phyloP scores from a whole-genome alignment of 2,797 vertebrate species.

The Myotis findleyi region DNA sequence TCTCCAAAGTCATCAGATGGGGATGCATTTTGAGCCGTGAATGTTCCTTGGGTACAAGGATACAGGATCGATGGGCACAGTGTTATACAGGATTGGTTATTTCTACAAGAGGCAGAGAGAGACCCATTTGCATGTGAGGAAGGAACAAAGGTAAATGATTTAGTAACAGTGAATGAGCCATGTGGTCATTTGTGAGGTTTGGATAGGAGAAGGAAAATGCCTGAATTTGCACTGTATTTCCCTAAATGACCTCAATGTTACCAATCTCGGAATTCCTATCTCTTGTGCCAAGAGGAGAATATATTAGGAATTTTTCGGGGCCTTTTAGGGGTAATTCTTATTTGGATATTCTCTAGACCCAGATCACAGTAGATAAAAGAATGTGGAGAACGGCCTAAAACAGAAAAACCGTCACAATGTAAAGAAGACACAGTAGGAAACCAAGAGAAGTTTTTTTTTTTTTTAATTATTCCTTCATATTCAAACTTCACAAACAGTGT shows the following conservation, averaged over 20 bases:
- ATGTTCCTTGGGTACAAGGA: neutral
- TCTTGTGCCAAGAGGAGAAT: neutral
- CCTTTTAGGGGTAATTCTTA: neutral
- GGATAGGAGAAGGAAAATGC: neutral
- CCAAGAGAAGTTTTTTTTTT: constrained; percentile 84
- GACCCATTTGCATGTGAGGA: neutral
- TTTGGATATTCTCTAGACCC: neutral
- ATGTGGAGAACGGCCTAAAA: neutral
- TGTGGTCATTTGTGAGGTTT: neutral
- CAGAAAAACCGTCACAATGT: neutral
- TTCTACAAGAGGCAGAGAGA: neutral
- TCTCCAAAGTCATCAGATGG: neutral
- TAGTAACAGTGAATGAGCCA: neutral
- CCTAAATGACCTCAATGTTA: neutral
- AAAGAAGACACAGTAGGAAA: constrained; percentile 69
- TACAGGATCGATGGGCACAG: neutral
- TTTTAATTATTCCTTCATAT: constrained; percentile 99
- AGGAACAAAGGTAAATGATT: neutral
- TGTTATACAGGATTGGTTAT: neutral
- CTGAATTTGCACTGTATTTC: neutral
- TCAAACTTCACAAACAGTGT: constrained; percentile 99
- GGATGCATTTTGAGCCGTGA: neutral
- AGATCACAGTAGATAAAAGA: neutral
- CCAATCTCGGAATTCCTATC: neutral
- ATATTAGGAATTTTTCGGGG: neutral